Evolutionary conservation across 2,888 invertebrate genomes (phyloP), one percentile per base, ranked within the genome.

Genomic region (Clivina fossor): DNA sequence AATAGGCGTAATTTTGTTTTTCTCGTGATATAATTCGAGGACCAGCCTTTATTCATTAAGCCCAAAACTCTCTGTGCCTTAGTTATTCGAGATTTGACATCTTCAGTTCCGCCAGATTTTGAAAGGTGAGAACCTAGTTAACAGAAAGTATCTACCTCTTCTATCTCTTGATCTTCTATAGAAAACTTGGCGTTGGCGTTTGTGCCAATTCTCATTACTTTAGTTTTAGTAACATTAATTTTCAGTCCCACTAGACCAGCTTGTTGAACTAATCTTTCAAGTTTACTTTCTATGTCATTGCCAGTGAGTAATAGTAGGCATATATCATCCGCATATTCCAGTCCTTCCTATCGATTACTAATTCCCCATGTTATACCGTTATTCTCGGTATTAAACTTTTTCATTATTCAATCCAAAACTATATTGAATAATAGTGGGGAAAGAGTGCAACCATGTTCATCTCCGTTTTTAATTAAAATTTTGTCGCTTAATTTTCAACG

Each of bases 311-410:
- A 11, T 3, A 40, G 40, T 4, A 40, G 40, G 20, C 40, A 40
- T 5, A 40, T 40, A 11, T 40, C 40, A 19, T 40, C 40, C 2
- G 40, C 20, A 15, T 40, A 19, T 5, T 40, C 40, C 8, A 40
- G 15, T 16, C 18, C 1, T 35, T 4, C 35, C 8, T 16, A 11
- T 8, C 35, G 35, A n/a, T 15, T 11, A 8, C 8, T 13, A 15
- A 35, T 35, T 15, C 18, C 35, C 35, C 35, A 35, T 15, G 1
- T 35, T 16, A 35, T 35, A 4, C 16, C 15, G 35, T 18, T 19
- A 13, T 40, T n/a, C n/a, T 18, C 20, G 18, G n/a, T 9, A 18
- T 11, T 37, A 19, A n/a, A 37, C 37, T 19, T 18, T 19, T 40
- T 40, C 40, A 40, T 40, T n/a, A 40, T 13, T 11, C 20, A 18